Evolutionary conservation across 1,140 invertebrate species (phyloP).

Genomic region (Doryteuthis pealeii): DNA sequence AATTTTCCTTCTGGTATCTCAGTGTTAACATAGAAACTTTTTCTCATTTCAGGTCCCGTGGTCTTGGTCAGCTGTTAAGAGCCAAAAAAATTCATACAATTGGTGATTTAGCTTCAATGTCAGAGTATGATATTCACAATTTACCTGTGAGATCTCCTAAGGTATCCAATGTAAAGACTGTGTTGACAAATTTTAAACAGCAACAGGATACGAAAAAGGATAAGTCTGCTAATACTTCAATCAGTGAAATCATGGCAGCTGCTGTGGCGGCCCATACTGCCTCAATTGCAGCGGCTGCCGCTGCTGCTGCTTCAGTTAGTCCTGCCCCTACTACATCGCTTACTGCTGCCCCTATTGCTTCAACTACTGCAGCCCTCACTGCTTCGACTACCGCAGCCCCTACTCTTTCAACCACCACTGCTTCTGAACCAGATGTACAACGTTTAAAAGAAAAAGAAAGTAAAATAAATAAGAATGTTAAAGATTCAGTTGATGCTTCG

Average conservation of each 20-base stretch:
- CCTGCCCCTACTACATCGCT: too few species aligned
- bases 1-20: too few species aligned
- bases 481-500: too few species aligned
- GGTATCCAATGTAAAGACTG: slow-evolving; percentile 35
- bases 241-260: background rate
- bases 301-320: too few species aligned
- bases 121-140: slow-evolving; percentile 49
- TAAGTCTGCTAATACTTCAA: background rate
- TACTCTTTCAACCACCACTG: too few species aligned
- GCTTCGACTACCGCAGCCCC: too few species aligned
- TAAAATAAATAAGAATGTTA: too few species aligned
- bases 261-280: background rate
- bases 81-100: slow-evolving; percentile 49
- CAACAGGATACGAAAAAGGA: slow-evolving; percentile 12
- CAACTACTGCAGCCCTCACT: background rate
- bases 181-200: slow-evolving; percentile 32
- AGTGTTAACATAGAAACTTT: too few species aligned
- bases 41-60: slow-evolving; percentile 39
- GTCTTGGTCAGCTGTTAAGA: slow-evolving; percentile 45
- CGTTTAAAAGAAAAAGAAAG: too few species aligned
- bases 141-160: slow-evolving; percentile 50
- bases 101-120: slow-evolving; percentile 45
- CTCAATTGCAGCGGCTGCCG: background rate
- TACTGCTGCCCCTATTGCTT: background rate
- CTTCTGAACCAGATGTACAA: too few species aligned